Base-by-base conservation (phyloP, 2,888 invertebrate genomes). In the Druceiella hillmani region DNA sequence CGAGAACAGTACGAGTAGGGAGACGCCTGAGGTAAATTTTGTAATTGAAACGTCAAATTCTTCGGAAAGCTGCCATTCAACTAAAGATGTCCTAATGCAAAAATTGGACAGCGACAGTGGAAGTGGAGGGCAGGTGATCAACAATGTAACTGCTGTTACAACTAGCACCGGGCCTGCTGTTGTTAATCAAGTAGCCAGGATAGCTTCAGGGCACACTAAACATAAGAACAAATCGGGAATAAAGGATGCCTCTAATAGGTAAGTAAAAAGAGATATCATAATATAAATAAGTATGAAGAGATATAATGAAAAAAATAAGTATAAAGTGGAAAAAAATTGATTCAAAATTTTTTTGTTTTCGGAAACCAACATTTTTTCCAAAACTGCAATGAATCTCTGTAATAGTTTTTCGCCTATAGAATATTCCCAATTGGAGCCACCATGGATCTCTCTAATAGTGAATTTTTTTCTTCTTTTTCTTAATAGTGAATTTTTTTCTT, bases 11-110 rank as follows among this genome's bases (percentile, higher is more conserved):
- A 62, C 67, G 59, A 66, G 62, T 43, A 69, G 68, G 52, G 66
- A 69, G 38, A 69, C 68, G 34, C 62, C 69, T 42, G 69, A 69
- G 55, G 58, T 67, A 14, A 70, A 68, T 49, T 70, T 58, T 49
- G 69, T 69, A 49, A 69, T 70, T 66, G 70, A 70, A 47, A 68
- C 67, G 4, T 70, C 70, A 22, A 70, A 69, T 42, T 70, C 70
- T 2, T 70, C 70, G 2, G 70, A 70, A 45, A 70, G 70, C 44
- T 66, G 66, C 52, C 67, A 70, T 29, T 70, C 70, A 13, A 59
- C 66, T 61, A 70, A 68, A 43, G 70, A 70, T 32, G 52, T 59
- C 1, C 52, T 55, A 11, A 51, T 27, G 4, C 12, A 12, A 11
- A 27, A 27, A n/a, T 14, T 7, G 6, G 27, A 27, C 12, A 27